phyloP scores from a whole-genome alignment of 2,888 invertebrate species.

The Plutella xylostella region DNA sequence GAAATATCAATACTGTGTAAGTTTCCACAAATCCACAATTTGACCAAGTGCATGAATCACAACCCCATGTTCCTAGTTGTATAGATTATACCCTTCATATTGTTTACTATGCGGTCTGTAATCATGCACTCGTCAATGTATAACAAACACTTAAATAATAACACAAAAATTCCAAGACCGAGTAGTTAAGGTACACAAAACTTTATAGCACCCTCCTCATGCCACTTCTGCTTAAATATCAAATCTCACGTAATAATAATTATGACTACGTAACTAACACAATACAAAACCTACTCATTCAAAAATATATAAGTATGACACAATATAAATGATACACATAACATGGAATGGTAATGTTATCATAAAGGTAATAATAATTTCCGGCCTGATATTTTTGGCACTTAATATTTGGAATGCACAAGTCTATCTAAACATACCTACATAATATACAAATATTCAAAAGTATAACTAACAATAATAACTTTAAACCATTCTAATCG shows the following conservation, averaged over 20 bases:
- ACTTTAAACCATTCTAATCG: slow-evolving; percentile 20
- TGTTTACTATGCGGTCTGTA: neutral
- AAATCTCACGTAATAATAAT: slow-evolving; percentile 14
- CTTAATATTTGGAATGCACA: slow-evolving; percentile 62
- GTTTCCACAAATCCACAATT: slow-evolving; percentile 44
- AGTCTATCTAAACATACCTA: slow-evolving; percentile 46
- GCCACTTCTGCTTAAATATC: slow-evolving; percentile 36
- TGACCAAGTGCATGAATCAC: slow-evolving; percentile 26
- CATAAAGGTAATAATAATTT: slow-evolving; percentile 30
- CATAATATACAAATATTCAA: slow-evolving; percentile 22
- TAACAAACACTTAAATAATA: slow-evolving; percentile 28
- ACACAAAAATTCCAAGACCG: slow-evolving; percentile 28
- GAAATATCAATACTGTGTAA: slow-evolving; percentile 67
- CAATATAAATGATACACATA: slow-evolving; percentile 22
- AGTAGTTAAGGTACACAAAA: slow-evolving; percentile 38
- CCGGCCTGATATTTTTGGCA: slow-evolving; percentile 58
- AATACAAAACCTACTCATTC: slow-evolving; percentile 27
- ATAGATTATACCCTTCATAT: slow-evolving; percentile 11
- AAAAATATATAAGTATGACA: slow-evolving; percentile 22
- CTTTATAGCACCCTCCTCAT: slow-evolving; percentile 65
- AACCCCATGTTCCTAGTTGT: slow-evolving; percentile 7
- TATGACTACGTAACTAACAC: slow-evolving; percentile 22
- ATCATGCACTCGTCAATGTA: slow-evolving; percentile 27
- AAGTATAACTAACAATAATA: slow-evolving; percentile 30
- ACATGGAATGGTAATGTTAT: slow-evolving; percentile 28